Evolutionary conservation across 2,113 vertebrate species (phyloP).

Genomic region (Percopsis transmontana): DNA sequence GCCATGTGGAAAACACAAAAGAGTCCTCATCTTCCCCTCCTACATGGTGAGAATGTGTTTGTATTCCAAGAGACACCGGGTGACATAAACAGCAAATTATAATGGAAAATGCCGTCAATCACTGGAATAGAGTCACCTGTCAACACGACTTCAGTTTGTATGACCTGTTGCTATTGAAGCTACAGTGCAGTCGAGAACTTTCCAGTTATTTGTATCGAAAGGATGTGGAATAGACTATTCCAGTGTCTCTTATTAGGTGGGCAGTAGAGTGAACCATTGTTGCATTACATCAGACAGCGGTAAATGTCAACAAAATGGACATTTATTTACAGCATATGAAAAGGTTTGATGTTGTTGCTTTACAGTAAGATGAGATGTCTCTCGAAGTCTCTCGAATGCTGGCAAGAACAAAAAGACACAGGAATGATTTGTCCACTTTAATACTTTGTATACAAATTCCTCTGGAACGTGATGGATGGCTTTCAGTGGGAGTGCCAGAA

Average conservation of each 20-base stretch:
- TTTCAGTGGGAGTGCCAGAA: constrained; percentile 18
- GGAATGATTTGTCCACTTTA: constrained; percentile 22
- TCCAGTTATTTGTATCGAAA: no score
- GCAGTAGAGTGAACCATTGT: no score
- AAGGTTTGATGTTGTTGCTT: constrained; percentile 9
- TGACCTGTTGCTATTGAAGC: no score
- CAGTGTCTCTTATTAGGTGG: no score
- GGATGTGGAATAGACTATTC: no score
- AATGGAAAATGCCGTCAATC: not conserved
- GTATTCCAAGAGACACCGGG: not conserved
- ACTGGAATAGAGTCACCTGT: constrained; percentile 9
- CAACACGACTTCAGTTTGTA: no score
- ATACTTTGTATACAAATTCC: constrained; percentile 2
- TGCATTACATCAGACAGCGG: no score
- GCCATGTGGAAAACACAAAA: constrained; percentile 98
- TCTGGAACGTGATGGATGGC: constrained; percentile 33
- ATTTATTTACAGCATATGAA: no score
- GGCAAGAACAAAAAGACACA: constrained; percentile 29
- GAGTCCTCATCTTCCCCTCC: constrained; percentile 96
- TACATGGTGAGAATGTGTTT: constrained; percentile 88
- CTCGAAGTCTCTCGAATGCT: not conserved
- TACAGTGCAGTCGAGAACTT: no score
- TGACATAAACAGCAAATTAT: constrained; percentile 17
- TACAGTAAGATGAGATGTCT: constrained; percentile 1
- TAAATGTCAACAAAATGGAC: no score